Percentiles rank a stretch among this genome's conserved stretches.
These are phyloP conservation scores for Melanostigma gelatinosum DNA, from an alignment of 2,113 vertebrate species.

Conservation along the genomic window DNA sequence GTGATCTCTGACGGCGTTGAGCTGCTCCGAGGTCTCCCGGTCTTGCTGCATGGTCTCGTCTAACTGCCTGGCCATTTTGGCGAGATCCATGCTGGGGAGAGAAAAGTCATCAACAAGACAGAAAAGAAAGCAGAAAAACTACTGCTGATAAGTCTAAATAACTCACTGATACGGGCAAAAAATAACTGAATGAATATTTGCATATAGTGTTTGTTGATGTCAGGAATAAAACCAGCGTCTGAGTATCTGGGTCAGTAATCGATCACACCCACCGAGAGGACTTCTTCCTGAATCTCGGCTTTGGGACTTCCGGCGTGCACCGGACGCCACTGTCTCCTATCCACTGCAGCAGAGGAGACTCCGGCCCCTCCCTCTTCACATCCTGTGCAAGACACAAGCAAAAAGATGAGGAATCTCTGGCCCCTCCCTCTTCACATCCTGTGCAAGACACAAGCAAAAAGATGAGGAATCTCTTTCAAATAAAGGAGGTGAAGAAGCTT, in stretches of 20 bases:
- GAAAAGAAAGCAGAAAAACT: neutral
- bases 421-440: no score
- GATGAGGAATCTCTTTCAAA: neutral
- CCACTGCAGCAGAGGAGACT: constrained; percentile 89
- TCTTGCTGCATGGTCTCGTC: constrained; percentile 91
- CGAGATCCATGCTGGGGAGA: constrained; percentile 84
- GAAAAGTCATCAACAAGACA: neutral
- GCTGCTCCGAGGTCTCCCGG: constrained; percentile 76
- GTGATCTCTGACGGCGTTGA: constrained; percentile 27
- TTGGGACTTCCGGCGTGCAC: constrained; percentile 85
- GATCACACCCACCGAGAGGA: constrained; percentile 80
- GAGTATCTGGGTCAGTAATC: neutral
- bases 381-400: constrained; percentile 72
- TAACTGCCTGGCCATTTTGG: constrained; percentile 92
- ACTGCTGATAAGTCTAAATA: no score
- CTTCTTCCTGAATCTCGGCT: constrained; percentile 79
- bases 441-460: neutral
- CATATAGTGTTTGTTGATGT: neutral
- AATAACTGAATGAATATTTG: neutral
- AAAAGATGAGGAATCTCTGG: neutral
- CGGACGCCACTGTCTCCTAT: constrained; percentile 89
- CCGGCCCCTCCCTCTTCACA: constrained; percentile 77
- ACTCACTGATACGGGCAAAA: no score
- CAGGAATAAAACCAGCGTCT: neutral
- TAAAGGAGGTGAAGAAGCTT: neutral